These are phyloP conservation scores for Heterocephalus glaber DNA, from an alignment of 2,113 vertebrate genomes.

Conservation along the genomic window DNA sequence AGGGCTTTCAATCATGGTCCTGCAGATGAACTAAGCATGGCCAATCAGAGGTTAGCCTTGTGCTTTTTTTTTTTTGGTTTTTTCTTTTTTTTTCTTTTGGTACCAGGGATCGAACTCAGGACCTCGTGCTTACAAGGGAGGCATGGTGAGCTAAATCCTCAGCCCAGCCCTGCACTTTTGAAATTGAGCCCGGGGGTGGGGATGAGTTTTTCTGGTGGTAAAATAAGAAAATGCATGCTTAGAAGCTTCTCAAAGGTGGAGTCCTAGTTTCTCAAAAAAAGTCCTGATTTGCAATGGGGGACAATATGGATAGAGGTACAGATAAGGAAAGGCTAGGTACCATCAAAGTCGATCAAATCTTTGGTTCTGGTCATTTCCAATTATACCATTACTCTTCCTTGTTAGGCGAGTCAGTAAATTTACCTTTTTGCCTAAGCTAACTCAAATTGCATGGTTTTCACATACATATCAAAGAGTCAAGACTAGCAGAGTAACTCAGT, in stretches of 20 bases:
- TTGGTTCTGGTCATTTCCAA: background rate
- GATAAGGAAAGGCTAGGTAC: background rate
- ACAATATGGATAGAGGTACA: background rate
- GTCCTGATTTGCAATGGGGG: background rate
- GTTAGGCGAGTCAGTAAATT: background rate
- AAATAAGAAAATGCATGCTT: background rate
- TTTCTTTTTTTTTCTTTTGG: no score
- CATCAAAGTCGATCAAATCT: background rate
- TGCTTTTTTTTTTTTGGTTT: background rate
- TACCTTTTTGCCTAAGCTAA: background rate
- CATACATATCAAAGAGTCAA: background rate
- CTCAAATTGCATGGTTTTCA: background rate
- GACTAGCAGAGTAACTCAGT: background rate
- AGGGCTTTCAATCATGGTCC: background rate
- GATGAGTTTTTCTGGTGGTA: slow-evolving; percentile 5
- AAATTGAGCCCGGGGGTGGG: background rate
- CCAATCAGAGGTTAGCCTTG: background rate
- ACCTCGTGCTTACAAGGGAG: no score
- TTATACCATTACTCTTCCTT: background rate
- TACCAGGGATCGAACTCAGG: no score
- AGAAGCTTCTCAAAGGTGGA: background rate
- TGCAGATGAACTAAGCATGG: background rate
- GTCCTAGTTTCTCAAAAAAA: background rate
- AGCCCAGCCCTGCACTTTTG: background rate
- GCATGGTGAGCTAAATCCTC: no score